Conservation (phyloP, 2,888 invertebrate genomes). For the Empis stercorea region DNA sequence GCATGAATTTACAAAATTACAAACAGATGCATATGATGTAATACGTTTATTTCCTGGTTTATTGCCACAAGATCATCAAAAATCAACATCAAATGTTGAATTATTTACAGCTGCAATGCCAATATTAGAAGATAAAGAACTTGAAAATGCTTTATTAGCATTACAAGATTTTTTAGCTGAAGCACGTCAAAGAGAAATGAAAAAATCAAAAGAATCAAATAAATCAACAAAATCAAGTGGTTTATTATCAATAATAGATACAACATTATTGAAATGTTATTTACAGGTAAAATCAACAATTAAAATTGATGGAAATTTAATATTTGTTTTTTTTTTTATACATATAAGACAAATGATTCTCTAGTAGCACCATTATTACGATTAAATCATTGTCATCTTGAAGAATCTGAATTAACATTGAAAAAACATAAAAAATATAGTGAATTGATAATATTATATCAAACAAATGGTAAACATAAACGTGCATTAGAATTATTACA, state of each 20-base stretch:
- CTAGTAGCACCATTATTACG: conserved; percentile 83
- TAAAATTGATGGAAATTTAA: not conserved
- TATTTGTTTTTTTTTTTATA: not conserved
- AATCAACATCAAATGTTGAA: not conserved
- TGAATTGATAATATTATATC: conserved; percentile 90
- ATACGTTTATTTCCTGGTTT: conserved; percentile 89
- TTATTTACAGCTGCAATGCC: conserved; percentile 12
- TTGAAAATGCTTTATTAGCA: conserved; percentile 77
- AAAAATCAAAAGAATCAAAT: conserved; percentile 29
- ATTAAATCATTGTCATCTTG: conserved; percentile 82
- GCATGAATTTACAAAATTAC: conserved; percentile 76
- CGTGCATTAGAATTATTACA: conserved; percentile 80
- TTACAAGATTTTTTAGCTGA: conserved; percentile 82
- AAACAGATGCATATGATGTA: conserved; percentile 90
- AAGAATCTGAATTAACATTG: conserved; percentile 84
- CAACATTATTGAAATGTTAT: conserved; percentile 93
- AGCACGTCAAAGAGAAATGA: conserved; percentile 43
- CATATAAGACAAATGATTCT: conserved; percentile 80
- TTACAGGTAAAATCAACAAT: conserved; percentile 60
- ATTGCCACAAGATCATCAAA: conserved; percentile 33
- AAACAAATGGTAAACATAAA: conserved; percentile 83
- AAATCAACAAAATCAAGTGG: conserved; percentile 37
- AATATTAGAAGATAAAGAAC: conserved; percentile 62
- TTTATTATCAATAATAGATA: conserved; percentile 87
- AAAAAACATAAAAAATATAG: conserved; percentile 77